These are phyloP conservation scores for Vireo griseus DNA, from an alignment of 2,797 vertebrate species.

Conservation along the genomic window DNA sequence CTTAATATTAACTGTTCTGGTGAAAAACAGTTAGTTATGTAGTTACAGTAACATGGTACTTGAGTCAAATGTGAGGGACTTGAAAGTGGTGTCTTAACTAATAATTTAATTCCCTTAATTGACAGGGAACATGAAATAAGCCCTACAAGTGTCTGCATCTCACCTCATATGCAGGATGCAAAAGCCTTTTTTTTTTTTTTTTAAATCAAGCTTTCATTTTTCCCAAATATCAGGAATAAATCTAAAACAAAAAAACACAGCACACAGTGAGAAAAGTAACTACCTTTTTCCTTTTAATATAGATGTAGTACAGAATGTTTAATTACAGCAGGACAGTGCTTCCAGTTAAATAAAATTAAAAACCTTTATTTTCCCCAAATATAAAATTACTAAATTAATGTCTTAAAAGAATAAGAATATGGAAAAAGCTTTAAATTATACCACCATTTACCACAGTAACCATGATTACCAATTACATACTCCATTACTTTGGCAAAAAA, in stretches of 20 bases:
- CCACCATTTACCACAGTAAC: slow-evolving; percentile 78
- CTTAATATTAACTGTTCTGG: neutral
- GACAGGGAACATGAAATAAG: neutral
- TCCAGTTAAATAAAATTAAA: slow-evolving; percentile 96
- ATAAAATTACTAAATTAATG: slow-evolving; percentile 91
- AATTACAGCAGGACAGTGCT: slow-evolving; percentile 82
- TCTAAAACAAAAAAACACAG: slow-evolving; percentile 42
- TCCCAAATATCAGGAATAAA: neutral
- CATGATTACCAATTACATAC: slow-evolving; percentile 77
- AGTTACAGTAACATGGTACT: neutral
- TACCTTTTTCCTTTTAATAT: slow-evolving; percentile 80
- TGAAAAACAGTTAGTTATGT: neutral
- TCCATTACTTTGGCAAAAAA: slow-evolving; percentile 93
- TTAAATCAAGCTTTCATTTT: neutral
- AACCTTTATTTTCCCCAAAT: slow-evolving; percentile 82
- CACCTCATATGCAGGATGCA: neutral
- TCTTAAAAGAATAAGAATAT: slow-evolving; percentile 87
- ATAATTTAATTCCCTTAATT: neutral
- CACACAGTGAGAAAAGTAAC: slow-evolving; percentile 76
- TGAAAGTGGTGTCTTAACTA: neutral
- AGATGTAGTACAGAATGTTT: slow-evolving; percentile 78
- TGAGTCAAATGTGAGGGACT: neutral
- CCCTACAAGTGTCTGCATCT: neutral
- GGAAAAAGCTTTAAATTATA: slow-evolving; percentile 88
- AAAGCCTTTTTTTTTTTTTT: neutral